Conservation (phyloP, 1,140 invertebrate genomes). For the Sitobion miscanthi region DNA sequence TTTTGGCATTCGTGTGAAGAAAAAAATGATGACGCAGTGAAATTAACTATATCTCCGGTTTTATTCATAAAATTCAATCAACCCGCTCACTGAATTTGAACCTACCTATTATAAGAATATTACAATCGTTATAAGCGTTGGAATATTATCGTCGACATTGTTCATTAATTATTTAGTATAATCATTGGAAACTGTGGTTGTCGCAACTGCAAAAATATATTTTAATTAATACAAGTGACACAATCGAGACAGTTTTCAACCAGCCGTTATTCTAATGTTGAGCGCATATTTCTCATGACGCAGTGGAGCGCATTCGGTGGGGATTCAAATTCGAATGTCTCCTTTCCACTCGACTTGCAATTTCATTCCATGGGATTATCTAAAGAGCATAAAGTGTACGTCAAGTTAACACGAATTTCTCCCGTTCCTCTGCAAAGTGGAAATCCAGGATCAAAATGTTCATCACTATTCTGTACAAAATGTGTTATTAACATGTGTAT, state of each 20-base stretch:
- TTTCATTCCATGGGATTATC: background rate
- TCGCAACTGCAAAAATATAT: background rate
- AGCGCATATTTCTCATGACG: background rate
- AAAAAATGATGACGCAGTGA: background rate
- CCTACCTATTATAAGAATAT: background rate
- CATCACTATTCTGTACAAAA: background rate
- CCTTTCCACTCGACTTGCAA: background rate
- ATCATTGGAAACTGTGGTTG: background rate
- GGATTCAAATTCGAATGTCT: background rate
- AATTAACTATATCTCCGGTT: background rate
- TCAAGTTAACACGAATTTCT: background rate
- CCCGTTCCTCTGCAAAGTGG: background rate
- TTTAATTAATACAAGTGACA: background rate
- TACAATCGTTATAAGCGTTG: background rate
- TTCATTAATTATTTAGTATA: too few species aligned
- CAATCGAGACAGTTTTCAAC: background rate
- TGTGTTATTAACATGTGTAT: background rate
- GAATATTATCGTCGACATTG: background rate
- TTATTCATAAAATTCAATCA: background rate
- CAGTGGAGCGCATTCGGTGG: background rate
- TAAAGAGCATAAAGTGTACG: slow-evolving; percentile 7
- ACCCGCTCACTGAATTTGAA: background rate
- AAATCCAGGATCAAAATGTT: background rate
- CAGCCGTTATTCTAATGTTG: background rate
- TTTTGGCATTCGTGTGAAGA: background rate